These are phyloP conservation scores for Poecilus cupreus DNA, from an alignment of 2,888 invertebrate genomes.

Conservation along the genomic window DNA sequence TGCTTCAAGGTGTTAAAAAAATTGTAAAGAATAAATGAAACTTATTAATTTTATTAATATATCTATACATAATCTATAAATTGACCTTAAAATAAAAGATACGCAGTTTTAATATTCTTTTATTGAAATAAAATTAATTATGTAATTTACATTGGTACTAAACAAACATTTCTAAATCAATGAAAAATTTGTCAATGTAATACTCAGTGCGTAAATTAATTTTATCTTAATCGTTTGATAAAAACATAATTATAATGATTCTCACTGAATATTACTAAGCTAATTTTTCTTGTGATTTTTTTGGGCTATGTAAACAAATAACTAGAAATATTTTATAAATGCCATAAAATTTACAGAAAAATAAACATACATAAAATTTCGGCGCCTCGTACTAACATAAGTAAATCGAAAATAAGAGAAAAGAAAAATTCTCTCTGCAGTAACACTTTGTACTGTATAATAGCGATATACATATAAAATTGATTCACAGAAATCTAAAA, in stretches of 20 bases:
- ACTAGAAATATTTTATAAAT: constrained; percentile 40
- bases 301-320: constrained; percentile 27
- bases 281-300: constrained; percentile 31
- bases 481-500: constrained; percentile 30
- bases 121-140: constrained; percentile 45
- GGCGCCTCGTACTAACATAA: constrained; percentile 29
- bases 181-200: constrained; percentile 12
- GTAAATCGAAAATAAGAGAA: not conserved
- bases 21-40: not conserved
- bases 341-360: constrained; percentile 49
- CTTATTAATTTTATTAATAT: constrained; percentile 14
- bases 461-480: constrained; percentile 41
- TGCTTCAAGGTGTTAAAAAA: not conserved
- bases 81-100: constrained; percentile 4
- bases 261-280: not conserved
- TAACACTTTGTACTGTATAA: constrained; percentile 51
- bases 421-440: constrained; percentile 27
- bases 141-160: constrained; percentile 34
- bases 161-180: constrained; percentile 33
- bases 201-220: not conserved
- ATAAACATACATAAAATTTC: constrained; percentile 46
- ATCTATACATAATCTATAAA: constrained; percentile 22
- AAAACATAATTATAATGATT: not conserved
- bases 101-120: constrained; percentile 37
- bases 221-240: not conserved